Evolutionary conservation across 2,797 vertebrate species (phyloP).

Genomic region (Notolabrus celidotus): DNA sequence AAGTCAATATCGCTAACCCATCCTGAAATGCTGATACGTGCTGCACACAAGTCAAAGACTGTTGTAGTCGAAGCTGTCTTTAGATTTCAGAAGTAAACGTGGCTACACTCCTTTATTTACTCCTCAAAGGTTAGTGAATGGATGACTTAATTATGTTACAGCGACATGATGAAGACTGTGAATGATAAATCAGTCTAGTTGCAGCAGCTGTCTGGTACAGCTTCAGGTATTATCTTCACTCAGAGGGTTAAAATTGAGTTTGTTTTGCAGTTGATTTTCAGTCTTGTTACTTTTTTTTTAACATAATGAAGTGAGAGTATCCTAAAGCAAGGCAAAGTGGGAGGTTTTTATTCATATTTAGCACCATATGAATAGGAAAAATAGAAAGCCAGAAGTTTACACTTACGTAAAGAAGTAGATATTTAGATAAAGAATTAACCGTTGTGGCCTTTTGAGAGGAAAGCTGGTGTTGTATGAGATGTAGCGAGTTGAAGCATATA

Average conservation of each 20-base stretch:
- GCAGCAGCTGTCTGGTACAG: conserved; percentile 85
- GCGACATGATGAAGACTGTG: conserved; percentile 27
- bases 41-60: conserved; percentile 8
- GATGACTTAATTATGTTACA: conserved; percentile 4
- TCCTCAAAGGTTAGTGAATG: conserved; percentile 24
- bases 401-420: conserved; percentile 23
- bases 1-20: conserved; percentile 5
- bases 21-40: not conserved
- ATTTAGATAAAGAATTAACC: conserved; percentile 60
- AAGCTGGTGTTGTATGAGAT: conserved; percentile 32
- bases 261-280: conserved; percentile 26
- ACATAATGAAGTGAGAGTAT: conserved; percentile 22
- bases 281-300: conserved; percentile 52
- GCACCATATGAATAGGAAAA: conserved; percentile 15
- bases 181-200: conserved; percentile 29
- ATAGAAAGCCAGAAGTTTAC: conserved; percentile 16
- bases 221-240: conserved; percentile 41
- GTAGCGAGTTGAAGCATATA: conserved; percentile 19
- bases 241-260: conserved; percentile 20
- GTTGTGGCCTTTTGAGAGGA: conserved; percentile 76
- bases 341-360: conserved; percentile 35
- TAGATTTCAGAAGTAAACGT: conserved; percentile 38
- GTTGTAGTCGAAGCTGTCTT: conserved; percentile 33
- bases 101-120: not conserved
- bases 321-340: conserved; percentile 1